Conservation (phyloP, 2,113 vertebrate genomes). For the Sebastes fasciatus region DNA sequence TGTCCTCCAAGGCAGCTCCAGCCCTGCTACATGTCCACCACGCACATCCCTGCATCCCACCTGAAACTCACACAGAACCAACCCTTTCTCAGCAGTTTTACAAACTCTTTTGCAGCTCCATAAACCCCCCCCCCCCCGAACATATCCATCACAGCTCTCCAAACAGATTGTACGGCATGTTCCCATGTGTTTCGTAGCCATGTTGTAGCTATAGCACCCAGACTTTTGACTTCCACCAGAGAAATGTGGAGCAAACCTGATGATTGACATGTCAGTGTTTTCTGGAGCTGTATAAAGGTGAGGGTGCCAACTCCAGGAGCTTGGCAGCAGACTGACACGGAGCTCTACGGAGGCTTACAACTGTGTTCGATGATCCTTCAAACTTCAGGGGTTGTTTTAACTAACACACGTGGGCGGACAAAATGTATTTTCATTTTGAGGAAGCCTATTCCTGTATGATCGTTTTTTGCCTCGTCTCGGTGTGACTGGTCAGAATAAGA, state of each 20-base stretch:
- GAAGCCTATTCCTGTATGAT: background rate
- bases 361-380: slow-evolving; percentile 1
- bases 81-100: background rate
- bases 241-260: slow-evolving; percentile 5
- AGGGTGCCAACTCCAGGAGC: slow-evolving; percentile 7
- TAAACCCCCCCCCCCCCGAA: no score
- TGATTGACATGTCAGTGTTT: slow-evolving; percentile 30
- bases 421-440: background rate
- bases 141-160: slow-evolving; percentile 37
- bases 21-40: background rate
- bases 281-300: background rate
- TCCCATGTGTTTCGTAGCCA: slow-evolving; percentile 19
- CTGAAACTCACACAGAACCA: background rate
- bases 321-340: slow-evolving; percentile 27
- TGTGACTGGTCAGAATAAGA: background rate
- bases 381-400: slow-evolving; percentile 24
- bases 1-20: background rate
- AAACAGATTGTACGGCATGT: slow-evolving; percentile 41
- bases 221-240: slow-evolving; percentile 11
- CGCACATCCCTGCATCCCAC: background rate
- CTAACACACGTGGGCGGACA: background rate
- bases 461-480: background rate
- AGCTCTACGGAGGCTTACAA: background rate
- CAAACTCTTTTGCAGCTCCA: background rate
- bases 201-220: slow-evolving; percentile 11